phyloP scores from a whole-genome alignment of 2,888 invertebrate genomes.

The Melinopterus prodromus region DNA sequence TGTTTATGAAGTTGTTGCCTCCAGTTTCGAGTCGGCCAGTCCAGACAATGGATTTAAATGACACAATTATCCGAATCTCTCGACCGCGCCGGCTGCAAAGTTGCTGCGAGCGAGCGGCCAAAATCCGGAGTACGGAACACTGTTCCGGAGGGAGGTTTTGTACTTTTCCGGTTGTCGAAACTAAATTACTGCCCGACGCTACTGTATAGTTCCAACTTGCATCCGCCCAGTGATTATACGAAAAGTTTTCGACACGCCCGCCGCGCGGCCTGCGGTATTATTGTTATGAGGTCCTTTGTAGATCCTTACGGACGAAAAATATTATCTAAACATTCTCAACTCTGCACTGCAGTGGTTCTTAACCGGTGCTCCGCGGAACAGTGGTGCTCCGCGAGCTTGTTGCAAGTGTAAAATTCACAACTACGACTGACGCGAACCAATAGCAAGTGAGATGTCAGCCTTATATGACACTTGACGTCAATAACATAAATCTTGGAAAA shows the following conservation, averaged over 20 bases:
- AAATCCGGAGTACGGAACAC: not conserved
- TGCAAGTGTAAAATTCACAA: too few relatives aligned
- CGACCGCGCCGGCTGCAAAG: not conserved
- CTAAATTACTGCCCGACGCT: not conserved
- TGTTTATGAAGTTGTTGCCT: not conserved
- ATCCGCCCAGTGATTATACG: not conserved
- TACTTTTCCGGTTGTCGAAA: not conserved
- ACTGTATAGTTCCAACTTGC: not conserved
- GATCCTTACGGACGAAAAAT: too few relatives aligned
- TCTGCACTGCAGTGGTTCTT: too few relatives aligned
- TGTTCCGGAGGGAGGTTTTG: not conserved
- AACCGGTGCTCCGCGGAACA: too few relatives aligned
- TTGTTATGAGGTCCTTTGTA: not conserved
- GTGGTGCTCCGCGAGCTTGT: too few relatives aligned
- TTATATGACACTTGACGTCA: too few relatives aligned
- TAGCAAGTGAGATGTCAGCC: too few relatives aligned
- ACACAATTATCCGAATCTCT: not conserved
- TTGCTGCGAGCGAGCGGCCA: not conserved
- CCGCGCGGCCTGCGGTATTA: not conserved
- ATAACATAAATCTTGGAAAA: too few relatives aligned
- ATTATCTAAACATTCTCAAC: too few relatives aligned
- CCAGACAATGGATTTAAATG: constrained; percentile 4
- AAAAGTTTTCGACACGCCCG: constrained; percentile 4
- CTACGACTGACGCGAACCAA: too few relatives aligned
- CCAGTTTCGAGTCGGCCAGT: not conserved